phyloP scores from a whole-genome alignment of 2,113 vertebrate species.

The Thalassoma bifasciatum region DNA sequence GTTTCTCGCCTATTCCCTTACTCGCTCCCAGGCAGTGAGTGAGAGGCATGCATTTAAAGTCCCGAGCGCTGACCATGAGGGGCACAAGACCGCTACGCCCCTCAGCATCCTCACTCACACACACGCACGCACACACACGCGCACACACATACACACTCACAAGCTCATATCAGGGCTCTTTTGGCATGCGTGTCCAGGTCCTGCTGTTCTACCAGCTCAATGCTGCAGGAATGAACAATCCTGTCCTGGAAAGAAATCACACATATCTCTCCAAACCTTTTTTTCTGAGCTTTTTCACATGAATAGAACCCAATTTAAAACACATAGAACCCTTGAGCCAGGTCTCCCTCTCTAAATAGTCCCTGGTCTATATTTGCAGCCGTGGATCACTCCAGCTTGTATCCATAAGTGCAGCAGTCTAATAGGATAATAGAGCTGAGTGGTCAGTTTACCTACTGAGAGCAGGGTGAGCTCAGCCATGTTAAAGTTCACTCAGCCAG shows the following conservation, averaged over 20 bases:
- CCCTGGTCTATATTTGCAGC: not conserved
- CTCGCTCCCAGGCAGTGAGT: conserved; percentile 42
- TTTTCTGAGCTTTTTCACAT: no score
- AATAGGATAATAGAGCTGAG: conserved; percentile 61
- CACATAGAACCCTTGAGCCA: no score
- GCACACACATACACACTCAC: conserved; percentile 37
- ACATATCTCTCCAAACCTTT: no score
- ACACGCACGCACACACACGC: conserved; percentile 17
- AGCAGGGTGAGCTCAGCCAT: conserved; percentile 26
- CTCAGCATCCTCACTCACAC: conserved; percentile 50
- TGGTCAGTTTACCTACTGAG: conserved; percentile 34
- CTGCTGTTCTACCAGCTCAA: conserved; percentile 9
- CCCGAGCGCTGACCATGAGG: conserved; percentile 59
- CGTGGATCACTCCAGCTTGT: conserved; percentile 18
- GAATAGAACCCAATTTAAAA: no score
- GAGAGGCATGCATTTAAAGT: conserved; percentile 49
- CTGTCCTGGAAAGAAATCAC: conserved; percentile 11
- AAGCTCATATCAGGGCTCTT: not conserved
- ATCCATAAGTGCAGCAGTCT: conserved; percentile 30
- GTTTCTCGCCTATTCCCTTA: conserved; percentile 29
- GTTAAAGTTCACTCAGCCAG: conserved; percentile 39
- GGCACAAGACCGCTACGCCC: conserved; percentile 58
- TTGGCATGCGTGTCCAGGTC: conserved; percentile 36
- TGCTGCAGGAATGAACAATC: conserved; percentile 41
- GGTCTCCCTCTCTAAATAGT: not conserved